phyloP scores from a whole-genome alignment of 1,140 invertebrate species.

The Caenorhabditis tropicalis region DNA sequence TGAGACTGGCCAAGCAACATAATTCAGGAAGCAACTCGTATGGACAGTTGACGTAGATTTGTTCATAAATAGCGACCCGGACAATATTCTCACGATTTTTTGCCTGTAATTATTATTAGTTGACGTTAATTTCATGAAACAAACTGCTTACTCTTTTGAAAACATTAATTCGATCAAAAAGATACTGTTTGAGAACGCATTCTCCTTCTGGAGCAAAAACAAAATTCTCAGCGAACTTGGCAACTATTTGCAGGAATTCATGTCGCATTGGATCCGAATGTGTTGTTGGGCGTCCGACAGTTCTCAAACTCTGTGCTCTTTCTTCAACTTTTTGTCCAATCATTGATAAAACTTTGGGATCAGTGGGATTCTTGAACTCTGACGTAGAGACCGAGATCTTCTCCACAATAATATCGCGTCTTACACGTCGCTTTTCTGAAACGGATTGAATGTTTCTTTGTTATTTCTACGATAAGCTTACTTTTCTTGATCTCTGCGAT shows the following conservation, averaged over 20 bases:
- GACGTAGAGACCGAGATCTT: neutral
- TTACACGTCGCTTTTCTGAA: neutral
- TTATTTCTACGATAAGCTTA: too few species aligned
- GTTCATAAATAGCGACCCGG: neutral
- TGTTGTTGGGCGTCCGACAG: neutral
- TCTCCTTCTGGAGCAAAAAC: too few species aligned
- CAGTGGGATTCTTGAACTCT: neutral
- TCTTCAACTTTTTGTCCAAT: neutral
- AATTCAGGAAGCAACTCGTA: neutral
- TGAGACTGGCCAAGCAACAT: neutral
- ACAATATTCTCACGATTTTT: too few species aligned
- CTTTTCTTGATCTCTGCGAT: too few species aligned
- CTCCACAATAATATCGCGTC: neutral
- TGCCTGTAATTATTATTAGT: too few species aligned
- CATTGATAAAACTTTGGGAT: too few species aligned
- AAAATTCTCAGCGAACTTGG: neutral
- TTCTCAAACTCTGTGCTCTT: too few species aligned
- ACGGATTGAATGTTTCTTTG: too few species aligned
- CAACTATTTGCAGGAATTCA: neutral
- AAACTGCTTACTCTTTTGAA: neutral
- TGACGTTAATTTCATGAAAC: too few species aligned
- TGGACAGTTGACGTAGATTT: neutral
- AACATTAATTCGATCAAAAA: neutral
- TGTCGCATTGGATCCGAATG: neutral
- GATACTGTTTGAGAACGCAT: neutral